Percentiles rank a stretch among this genome's conserved stretches.
Evolutionary conservation across 2,888 invertebrate species (phyloP).

Genomic region (Eueremaeus valkanovi): DNA sequence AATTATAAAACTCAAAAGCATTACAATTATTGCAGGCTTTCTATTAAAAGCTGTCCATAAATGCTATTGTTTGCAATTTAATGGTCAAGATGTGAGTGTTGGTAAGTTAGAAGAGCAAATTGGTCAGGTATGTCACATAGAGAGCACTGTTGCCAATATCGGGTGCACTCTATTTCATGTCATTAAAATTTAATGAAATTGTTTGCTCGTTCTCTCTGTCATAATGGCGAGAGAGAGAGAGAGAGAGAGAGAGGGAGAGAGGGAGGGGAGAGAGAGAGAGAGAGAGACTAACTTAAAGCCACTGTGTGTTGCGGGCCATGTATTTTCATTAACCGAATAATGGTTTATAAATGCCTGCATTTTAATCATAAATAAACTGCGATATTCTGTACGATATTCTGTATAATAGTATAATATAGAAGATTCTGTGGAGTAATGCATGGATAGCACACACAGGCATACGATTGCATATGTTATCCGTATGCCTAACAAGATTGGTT

Average conservation of each 20-base stretch:
- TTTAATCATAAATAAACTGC: conserved; percentile 16
- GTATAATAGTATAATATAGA: background rate
- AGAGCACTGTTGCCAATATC: background rate
- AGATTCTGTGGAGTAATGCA: background rate
- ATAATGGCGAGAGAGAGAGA: background rate
- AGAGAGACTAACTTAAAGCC: conserved; percentile 4
- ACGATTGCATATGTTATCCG: no score
- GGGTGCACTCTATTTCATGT: background rate
- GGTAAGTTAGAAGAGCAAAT: background rate
- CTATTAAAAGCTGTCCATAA: background rate
- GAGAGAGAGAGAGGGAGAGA: background rate
- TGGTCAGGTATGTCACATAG: conserved; percentile 21
- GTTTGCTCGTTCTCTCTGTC: background rate
- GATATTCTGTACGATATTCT: background rate
- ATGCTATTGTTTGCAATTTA: background rate
- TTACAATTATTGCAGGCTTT: background rate
- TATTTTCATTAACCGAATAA: conserved; percentile 7
- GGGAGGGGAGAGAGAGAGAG: no score
- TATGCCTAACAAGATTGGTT: no score
- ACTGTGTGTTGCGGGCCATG: background rate
- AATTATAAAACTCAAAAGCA: background rate
- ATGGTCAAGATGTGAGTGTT: background rate
- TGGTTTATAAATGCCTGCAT: background rate
- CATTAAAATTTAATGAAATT: conserved; percentile 24
- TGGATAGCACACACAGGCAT: no score